Evolutionary conservation across 2,888 invertebrate species (phyloP).

Genomic region (Tachina lurida): DNA sequence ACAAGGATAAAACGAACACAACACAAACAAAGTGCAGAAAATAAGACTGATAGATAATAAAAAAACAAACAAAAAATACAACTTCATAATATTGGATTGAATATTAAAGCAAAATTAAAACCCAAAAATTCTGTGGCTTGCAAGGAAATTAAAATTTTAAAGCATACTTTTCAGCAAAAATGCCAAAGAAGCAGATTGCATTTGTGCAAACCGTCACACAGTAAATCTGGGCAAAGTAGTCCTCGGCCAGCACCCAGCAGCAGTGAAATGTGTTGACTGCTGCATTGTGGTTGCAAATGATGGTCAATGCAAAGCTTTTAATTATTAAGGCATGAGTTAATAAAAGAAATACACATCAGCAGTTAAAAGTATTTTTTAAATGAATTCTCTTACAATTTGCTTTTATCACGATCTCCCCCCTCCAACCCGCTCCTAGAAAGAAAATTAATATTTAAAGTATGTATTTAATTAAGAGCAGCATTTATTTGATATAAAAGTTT

Average conservation of each 20-base stretch:
- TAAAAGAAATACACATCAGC: constrained; percentile 56
- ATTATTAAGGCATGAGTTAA: constrained; percentile 70
- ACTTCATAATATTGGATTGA: constrained; percentile 61
- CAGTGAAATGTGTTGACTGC: constrained; percentile 1
- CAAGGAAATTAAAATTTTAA: constrained; percentile 71
- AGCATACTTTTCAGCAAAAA: constrained; percentile 72
- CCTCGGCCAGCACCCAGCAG: constrained; percentile 6
- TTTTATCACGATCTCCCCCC: not conserved
- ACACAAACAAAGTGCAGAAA: not conserved
- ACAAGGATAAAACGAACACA: constrained; percentile 39
- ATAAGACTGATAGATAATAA: not conserved
- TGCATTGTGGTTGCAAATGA: constrained; percentile 37
- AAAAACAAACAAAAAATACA: not conserved
- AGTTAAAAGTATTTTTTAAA: constrained; percentile 68
- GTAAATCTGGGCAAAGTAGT: not conserved
- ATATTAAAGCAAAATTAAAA: constrained; percentile 47
- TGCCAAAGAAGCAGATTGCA: constrained; percentile 17
- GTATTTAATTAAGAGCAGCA: not conserved
- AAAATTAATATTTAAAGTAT: constrained; percentile 1
- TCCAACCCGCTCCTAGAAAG: not conserved
- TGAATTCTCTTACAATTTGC: constrained; percentile 31
- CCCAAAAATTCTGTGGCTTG: constrained; percentile 68
- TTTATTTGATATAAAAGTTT: constrained; percentile 2
- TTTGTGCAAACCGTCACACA: not conserved
- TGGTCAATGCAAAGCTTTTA: constrained; percentile 69